Evolutionary conservation across 2,888 invertebrate genomes (phyloP).

Genomic region (Chaetogeoica ovagalla): DNA sequence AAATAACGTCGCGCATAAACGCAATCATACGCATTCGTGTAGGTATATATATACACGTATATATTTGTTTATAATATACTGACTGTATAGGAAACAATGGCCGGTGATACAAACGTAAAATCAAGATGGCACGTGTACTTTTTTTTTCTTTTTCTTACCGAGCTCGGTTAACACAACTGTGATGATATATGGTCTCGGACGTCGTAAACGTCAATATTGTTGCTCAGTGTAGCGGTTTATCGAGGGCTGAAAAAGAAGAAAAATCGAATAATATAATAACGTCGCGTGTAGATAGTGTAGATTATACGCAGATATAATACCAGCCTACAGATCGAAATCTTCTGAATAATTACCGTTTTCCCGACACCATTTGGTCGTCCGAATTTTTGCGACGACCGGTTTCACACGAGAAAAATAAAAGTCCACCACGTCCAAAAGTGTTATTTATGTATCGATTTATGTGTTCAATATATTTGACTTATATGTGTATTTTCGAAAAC

Average conservation of each 20-base stretch:
- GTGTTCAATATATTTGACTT: neutral
- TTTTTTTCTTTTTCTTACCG: neutral
- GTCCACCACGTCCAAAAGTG: neutral
- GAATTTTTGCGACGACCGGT: neutral
- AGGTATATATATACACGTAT: too few species aligned
- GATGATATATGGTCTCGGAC: slow-evolving; percentile 26
- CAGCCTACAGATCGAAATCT: too few species aligned
- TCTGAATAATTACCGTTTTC: slow-evolving; percentile 5
- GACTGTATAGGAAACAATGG: slow-evolving; percentile 24
- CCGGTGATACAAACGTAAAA: neutral
- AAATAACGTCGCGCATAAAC: neutral
- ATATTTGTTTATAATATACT: too few species aligned
- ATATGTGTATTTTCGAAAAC: neutral
- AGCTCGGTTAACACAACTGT: neutral
- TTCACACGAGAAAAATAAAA: neutral
- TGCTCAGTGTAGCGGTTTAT: neutral
- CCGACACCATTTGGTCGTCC: slow-evolving; percentile 3
- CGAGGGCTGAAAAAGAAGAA: neutral
- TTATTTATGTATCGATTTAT: neutral
- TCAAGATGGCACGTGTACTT: slow-evolving; percentile 1
- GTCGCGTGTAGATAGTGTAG: neutral
- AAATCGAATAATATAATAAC: neutral
- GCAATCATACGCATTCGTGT: neutral
- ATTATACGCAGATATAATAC: too few species aligned
- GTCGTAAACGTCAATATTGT: slow-evolving; percentile 27